Base-by-base conservation (phyloP, 2,888 invertebrate genomes). In the Caenorhabditis japonica region DNA sequence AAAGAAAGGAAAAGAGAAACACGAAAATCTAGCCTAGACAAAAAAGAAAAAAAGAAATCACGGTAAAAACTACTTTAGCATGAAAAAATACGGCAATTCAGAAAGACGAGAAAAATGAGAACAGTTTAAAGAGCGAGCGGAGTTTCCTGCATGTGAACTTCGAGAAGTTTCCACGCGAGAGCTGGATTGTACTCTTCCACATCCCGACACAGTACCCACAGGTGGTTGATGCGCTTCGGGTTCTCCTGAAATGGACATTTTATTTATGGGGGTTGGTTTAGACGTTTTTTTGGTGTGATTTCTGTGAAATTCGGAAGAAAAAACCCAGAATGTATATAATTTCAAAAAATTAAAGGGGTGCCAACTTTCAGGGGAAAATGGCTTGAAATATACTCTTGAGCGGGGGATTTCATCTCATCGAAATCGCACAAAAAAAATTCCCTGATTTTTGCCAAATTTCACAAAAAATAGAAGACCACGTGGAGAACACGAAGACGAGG, bases 201-300 rank as follows among this genome's bases (percentile, higher is more conserved):
- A 89, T 99, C 99, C 69, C 99, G 90, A 88, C 99, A 99, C 83
- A 99, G 90, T 2, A 97, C 97, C 99, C 99, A 99, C 34, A 97
- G 94, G 88, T 99, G 95, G 86, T 93, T 93, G 0, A 97, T 94
- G 56, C 95, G 90, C 92, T 96, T 92, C 15, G 99, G 93, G 90
- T 95, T 96, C 51, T 96, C 93, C 90, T 91, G 85, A 44, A 83
- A 58, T 23, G 43, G 25, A 23, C 51, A 5, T 10, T 30, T 30
- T 30, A 13, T n/a, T n/a, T 7, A 10, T 41, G 12, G n/a, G 15
- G 87, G 84, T 72, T 21, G 4, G 2, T 21, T 27, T 19, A 10
- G 38, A 0, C 7, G 43, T 34, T 34, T 34, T 34, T 34, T 12
- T 34, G 34, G 34, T 12, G 7, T 34, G 7, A 10, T 34, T 34